Evolutionary conservation across 2,113 vertebrate genomes (phyloP).

Genomic region (Platysternon megacephalum): DNA sequence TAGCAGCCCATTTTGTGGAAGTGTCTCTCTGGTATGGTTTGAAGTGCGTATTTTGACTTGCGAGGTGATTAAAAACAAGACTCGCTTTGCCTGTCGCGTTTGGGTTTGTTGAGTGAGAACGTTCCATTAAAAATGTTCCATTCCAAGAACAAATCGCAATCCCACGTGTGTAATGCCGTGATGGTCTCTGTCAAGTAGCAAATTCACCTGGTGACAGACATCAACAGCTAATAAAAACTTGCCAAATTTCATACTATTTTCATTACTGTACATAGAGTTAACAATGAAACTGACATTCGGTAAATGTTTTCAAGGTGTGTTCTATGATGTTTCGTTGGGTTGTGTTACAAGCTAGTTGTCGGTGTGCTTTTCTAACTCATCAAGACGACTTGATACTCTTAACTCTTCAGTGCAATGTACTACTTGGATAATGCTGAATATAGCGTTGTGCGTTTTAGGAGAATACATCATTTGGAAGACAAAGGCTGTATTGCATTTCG

Average conservation of each 20-base stretch:
- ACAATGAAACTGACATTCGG: background rate
- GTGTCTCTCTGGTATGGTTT: background rate
- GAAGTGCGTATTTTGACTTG: background rate
- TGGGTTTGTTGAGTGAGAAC: background rate
- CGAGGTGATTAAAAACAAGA: background rate
- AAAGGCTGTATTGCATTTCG: background rate
- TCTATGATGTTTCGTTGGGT: background rate
- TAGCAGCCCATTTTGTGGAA: background rate
- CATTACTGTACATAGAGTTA: accelerated
- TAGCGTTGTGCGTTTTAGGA: background rate
- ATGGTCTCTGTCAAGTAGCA: background rate
- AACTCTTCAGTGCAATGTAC: background rate
- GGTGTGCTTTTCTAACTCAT: background rate
- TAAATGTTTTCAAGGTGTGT: background rate
- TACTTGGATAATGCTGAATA: background rate
- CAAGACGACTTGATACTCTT: background rate
- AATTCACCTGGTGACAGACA: accelerated
- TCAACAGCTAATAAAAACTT: background rate
- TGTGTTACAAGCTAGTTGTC: constrained; percentile 5
- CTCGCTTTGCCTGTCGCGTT: accelerated
- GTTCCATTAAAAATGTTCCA: accelerated
- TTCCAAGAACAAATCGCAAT: background rate
- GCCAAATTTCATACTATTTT: background rate
- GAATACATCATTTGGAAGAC: accelerated
- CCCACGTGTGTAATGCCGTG: background rate